Evolutionary conservation across 2,113 vertebrate species (phyloP).

Genomic region (Cololabis saira): DNA sequence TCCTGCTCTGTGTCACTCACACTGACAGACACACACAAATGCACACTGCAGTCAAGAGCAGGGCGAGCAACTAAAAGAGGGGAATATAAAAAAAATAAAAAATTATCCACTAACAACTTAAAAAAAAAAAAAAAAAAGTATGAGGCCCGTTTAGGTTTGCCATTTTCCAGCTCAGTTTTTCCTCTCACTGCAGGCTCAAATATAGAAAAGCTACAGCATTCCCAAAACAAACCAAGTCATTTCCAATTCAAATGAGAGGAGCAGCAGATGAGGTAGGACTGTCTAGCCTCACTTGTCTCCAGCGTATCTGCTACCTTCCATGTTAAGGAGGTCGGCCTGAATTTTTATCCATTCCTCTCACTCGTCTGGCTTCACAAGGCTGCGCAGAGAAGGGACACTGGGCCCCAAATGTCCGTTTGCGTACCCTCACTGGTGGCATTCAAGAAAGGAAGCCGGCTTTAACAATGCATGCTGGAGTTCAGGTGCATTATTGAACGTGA

Average conservation of each 20-base stretch:
- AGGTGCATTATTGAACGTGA: conserved; percentile 53
- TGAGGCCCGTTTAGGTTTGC: conserved; percentile 20
- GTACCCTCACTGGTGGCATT: conserved; percentile 58
- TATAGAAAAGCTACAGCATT: conserved; percentile 44
- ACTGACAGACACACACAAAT: background rate
- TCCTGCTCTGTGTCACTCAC: conserved; percentile 27
- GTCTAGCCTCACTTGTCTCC: conserved; percentile 18
- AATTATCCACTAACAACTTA: background rate
- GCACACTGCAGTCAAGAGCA: background rate
- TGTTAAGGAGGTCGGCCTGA: conserved; percentile 45
- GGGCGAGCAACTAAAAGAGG: conserved; percentile 26
- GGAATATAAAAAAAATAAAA: conserved; percentile 36
- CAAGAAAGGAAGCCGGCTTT: conserved; percentile 45
- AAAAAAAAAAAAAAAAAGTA: conserved; percentile 20
- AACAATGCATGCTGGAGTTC: conserved; percentile 48
- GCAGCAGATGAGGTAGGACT: conserved; percentile 6
- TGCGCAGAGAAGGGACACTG: conserved; percentile 31
- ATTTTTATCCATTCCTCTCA: conserved; percentile 65
- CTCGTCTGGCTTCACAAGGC: conserved; percentile 31
- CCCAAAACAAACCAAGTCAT: conserved; percentile 65
- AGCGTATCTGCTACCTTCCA: conserved; percentile 25
- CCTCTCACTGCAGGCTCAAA: conserved; percentile 7
- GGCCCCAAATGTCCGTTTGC: conserved; percentile 63
- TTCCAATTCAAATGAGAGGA: conserved; percentile 74
- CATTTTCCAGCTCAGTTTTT: background rate